Percentiles rank a stretch among this genome's conserved stretches.
Evolutionary conservation across 1,140 invertebrate species (phyloP).

Genomic region (Rhopalosiphum maidis): DNA sequence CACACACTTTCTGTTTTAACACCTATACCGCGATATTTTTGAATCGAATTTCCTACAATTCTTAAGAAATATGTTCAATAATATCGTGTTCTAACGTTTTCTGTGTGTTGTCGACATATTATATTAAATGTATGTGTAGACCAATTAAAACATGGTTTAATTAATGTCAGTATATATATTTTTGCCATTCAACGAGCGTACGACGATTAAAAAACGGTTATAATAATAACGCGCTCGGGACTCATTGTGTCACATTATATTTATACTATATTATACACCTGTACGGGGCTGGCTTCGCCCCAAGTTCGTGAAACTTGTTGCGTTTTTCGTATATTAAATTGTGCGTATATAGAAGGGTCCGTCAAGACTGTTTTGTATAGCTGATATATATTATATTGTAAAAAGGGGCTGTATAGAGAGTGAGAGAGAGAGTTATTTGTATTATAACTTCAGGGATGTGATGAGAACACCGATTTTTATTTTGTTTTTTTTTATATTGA

Average conservation of each 20-base stretch:
- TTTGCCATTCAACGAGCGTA: background rate
- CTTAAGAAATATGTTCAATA: background rate
- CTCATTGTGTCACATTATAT: background rate
- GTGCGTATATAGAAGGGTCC: background rate
- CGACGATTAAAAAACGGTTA: conserved; percentile 9
- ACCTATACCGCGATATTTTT: background rate
- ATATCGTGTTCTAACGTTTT: background rate
- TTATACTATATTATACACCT: background rate
- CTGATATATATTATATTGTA: background rate
- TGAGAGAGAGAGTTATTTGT: background rate
- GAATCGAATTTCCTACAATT: background rate
- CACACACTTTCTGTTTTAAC: background rate
- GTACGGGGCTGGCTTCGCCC: conserved; percentile 9
- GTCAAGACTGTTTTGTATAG: background rate
- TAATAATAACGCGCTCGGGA: background rate
- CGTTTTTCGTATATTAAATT: background rate
- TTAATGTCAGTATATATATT: background rate
- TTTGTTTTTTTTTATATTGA: background rate
- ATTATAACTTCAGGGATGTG: background rate
- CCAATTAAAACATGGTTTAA: background rate
- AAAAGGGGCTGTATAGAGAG: background rate
- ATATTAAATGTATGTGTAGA: background rate
- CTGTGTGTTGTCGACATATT: background rate
- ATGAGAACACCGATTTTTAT: background rate
- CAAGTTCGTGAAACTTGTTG: conserved; percentile 24